Percentiles rank a stretch among this genome's conserved stretches.
phyloP scores from a whole-genome alignment of 2,797 vertebrate genomes.

The Octomys mimax region DNA sequence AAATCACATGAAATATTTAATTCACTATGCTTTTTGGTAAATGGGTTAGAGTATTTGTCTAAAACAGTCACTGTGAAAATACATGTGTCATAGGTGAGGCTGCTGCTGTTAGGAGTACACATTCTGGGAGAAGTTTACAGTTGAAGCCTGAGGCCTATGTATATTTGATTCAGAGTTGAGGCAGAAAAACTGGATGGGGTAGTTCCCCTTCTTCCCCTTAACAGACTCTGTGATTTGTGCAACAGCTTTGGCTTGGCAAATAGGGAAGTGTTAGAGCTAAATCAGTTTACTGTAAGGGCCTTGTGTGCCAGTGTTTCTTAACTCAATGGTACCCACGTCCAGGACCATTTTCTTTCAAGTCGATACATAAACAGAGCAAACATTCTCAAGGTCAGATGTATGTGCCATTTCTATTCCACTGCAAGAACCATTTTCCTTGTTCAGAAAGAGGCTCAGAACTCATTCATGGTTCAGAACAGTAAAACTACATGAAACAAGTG shows the following conservation, averaged over 20 bases:
- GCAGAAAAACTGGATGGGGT: conserved; percentile 81
- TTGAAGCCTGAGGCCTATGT: conserved; percentile 39
- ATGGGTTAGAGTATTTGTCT: conserved; percentile 63
- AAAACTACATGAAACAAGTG: neutral
- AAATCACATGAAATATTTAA: conserved; percentile 72
- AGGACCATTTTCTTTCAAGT: conserved; percentile 62
- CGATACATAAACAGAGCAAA: neutral
- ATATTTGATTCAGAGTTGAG: conserved; percentile 65
- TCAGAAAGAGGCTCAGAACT: conserved; percentile 20
- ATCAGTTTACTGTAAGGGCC: conserved; percentile 74
- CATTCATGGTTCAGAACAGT: conserved; percentile 55
- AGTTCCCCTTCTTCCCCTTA: neutral
- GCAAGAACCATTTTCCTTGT: conserved; percentile 1
- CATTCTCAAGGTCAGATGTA: conserved; percentile 29
- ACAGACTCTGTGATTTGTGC: conserved; percentile 74
- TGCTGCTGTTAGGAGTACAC: conserved; percentile 73
- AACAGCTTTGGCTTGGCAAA: conserved; percentile 77
- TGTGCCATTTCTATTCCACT: conserved; percentile 41
- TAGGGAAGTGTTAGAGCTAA: conserved; percentile 79
- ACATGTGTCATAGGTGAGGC: conserved; percentile 47
- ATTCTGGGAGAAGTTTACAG: conserved; percentile 72
- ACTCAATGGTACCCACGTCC: conserved; percentile 64
- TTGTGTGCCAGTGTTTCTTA: conserved; percentile 57
- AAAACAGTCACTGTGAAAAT: conserved; percentile 49
- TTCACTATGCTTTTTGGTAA: conserved; percentile 45